Evolutionary conservation across 2,113 vertebrate genomes (phyloP), one percentile per base, ranked within the genome.

Genomic region (Rhynchomys soricoides): DNA sequence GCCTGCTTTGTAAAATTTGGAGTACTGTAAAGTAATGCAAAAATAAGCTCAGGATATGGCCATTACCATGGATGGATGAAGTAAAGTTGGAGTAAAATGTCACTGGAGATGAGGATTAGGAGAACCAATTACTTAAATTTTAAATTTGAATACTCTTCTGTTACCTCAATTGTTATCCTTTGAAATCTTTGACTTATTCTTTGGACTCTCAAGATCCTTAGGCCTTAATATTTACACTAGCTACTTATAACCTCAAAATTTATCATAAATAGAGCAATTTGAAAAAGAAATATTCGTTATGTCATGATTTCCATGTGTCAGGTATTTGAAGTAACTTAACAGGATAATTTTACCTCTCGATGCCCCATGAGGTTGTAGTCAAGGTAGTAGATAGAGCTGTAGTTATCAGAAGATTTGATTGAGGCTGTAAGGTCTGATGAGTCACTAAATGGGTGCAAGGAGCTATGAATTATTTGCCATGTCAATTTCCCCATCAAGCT

Each of bases 261-360:
- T 73, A 86, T 13, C 26, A 3, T 26, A 89, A 95, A 95, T 79
- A 89, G 91, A 85, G 55, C 24, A 95, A 75, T 91, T 24, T 50
- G 29, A 93, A 93, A 93, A 90, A 22, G 2, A 45, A 95, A 68
- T 21, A n/a, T 91, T 57, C 50, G 70, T 57, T 79, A 66, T 73
- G 34, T 89, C 52, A 62, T 34, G 26, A 26, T 85, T 91, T 82
- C 79, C 55, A 48, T 87, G 31, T 59, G 9, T 74, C 34, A 88
- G 59, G 5, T 73, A 79, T 79, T 86, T 12, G 37, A 95, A 71
- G 22, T 45, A 12, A 77, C 17, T 94, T 64, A 78, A 7, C 13
- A 66, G 48, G 66, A 52, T 85, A 7, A 82, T 75, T 91, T 79
- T 88, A 29, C 26, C 45, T 93, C 74, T 29, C 26, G n/a, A 21